Conservation (phyloP, 2,113 vertebrate species). For the Macheiramphus alcinus region DNA sequence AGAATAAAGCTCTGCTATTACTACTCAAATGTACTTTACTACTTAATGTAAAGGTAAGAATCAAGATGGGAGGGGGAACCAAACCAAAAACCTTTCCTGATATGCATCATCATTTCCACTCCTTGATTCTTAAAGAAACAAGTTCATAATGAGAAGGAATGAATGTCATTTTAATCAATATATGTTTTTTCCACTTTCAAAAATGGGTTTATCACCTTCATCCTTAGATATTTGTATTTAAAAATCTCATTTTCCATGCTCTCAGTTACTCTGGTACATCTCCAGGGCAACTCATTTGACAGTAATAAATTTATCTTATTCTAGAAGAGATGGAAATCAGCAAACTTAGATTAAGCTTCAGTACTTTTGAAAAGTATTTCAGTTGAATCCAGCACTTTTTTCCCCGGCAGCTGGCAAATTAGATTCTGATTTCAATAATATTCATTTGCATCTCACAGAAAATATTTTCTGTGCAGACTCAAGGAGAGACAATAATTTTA, state of each 20-base stretch:
- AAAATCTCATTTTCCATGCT: background rate
- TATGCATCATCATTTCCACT: background rate
- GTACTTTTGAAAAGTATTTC: background rate
- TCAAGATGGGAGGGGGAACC: accelerated
- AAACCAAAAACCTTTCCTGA: background rate
- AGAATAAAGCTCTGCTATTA: background rate
- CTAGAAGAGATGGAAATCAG: background rate
- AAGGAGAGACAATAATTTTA: slow-evolving; percentile 14
- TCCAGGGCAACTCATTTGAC: background rate
- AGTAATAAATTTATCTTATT: background rate
- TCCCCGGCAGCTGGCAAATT: background rate
- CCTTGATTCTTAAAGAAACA: background rate
- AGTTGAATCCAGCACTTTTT: background rate
- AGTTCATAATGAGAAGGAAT: background rate
- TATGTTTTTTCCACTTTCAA: background rate
- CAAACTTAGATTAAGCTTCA: background rate
- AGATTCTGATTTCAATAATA: slow-evolving; percentile 20
- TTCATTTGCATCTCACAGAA: slow-evolving; percentile 8
- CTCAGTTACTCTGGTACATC: background rate
- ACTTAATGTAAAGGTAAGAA: background rate
- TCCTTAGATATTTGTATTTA: background rate
- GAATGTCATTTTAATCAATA: background rate
- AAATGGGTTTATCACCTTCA: background rate
- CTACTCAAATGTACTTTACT: background rate
- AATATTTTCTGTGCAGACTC: background rate